Base-by-base conservation (phyloP, 2,888 invertebrate genomes). In the Allygus modestus region DNA sequence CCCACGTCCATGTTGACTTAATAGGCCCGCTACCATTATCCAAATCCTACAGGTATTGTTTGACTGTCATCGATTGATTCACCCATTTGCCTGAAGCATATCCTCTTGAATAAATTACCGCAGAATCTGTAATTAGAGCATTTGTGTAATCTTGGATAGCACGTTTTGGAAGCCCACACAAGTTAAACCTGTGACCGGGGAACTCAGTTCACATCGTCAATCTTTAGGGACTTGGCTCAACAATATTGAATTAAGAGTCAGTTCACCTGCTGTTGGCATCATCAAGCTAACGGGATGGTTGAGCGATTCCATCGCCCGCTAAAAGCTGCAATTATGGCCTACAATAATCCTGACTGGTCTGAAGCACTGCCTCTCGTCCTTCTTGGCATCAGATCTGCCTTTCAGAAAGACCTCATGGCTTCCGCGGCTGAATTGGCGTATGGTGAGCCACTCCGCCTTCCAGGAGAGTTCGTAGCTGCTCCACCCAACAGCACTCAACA, bases 1-100 rank as follows among this genome's bases (percentile, higher is more conserved):
- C 12, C 2, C 46, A 46, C 17, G 17, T 71, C 37, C 71, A 71
- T 33, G 9, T 71, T 15, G 37, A 71, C n/a, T 4, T 71, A 17
- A 23, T 71, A 1, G 37, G 71, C 15, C 37, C 31, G 0, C 37
- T 33, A 5, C 31, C 17, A 2, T 17, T 15, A 1, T 31, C 71
- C 1, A n/a, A 71, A 33, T 11, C n/a, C 7, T 71, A 33, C 37
- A 31, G 31, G 2, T 71, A 46, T 12, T 33, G 71, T 33, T 87
- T 91, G 0, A 90, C 90, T 0, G 87, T 88, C 15, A 88, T 89
- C 7, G 89, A 90, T 82, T 51, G 89, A 0, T 88, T 87, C 73
- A 89, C 90, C 0, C 87, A 90, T 7, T 91, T 90, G 91, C 89
- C 90, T n/a, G 90, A n/a, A n/a, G n/a, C n/a, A n/a, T n/a, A n/a